Evolutionary conservation across 2,113 vertebrate species (phyloP), one percentile per base, ranked within the genome.

Genomic region (Ibidorhyncha struthersii): DNA sequence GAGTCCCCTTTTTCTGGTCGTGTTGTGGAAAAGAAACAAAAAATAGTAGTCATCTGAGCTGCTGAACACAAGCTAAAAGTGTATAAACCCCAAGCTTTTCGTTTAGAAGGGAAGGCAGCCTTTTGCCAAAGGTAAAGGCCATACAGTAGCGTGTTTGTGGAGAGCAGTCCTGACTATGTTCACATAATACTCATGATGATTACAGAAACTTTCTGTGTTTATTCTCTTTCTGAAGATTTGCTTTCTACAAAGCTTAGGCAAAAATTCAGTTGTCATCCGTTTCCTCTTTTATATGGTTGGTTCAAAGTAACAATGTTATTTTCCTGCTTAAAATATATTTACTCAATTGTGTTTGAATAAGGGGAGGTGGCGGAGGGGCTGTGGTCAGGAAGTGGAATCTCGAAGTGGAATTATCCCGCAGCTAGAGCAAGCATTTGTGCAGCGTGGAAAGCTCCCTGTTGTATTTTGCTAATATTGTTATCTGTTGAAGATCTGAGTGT

Each of bases 231-330:
- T 83, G 88, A 90, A 70, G 67, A 23, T 77, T 81, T 81, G 41
- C 52, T 61, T 91, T 74, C 56, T 67, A 3, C 29, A 70, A 47
- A 80, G 14, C 22, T 63, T 55, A 45, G n/a, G 76, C 27, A 41
- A 92, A 84, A 83, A 58, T 45, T 72, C 1, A 0, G 59, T 82
- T 79, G 58, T 53, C 45, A 47, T 74, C 53, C 0, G 1, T 38
- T 96, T 96, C 81, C 55, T 82, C 67, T 81, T 66, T 26, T 55
- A 7, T 56, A 18, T 17, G 7, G 9, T 62, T 67, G 32, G 6
- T 89, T 89, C 71, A 81, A 90, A 93, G 53, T 83, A 70, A 63
- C 52, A 47, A 9, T 77, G 67, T 83, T 50, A n/a, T 23, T 94
- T 93, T 92, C 50, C 67, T 89, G 59, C 38, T 78, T 70, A 45